These are phyloP conservation scores for Sinonovacula constricta DNA, from an alignment of 1,140 invertebrate genomes.

Conservation along the genomic window DNA sequence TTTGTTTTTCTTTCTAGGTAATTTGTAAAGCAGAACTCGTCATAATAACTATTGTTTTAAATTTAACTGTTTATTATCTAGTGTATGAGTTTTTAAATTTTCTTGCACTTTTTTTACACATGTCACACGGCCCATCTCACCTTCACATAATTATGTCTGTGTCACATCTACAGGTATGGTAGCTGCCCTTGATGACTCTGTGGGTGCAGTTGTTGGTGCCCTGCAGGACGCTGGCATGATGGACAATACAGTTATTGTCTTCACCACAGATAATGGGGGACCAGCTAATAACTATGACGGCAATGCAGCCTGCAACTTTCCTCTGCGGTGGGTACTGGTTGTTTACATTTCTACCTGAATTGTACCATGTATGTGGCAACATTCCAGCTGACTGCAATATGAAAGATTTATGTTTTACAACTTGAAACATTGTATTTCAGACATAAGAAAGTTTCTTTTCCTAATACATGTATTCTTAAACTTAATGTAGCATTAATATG, in stretches of 20 bases:
- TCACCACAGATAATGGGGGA: slow-evolving; percentile 77
- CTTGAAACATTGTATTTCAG: not conserved
- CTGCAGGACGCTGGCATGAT: slow-evolving; percentile 80
- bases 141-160: too few species aligned
- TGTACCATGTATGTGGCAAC: not conserved
- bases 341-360: not conserved
- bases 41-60: too few species aligned
- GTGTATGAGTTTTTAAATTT: too few species aligned
- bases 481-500: not conserved
- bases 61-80: too few species aligned
- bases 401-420: not conserved
- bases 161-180: too few species aligned
- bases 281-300: slow-evolving; percentile 85
- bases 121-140: too few species aligned
- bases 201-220: slow-evolving; percentile 87
- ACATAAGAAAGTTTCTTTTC: not conserved
- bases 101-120: too few species aligned
- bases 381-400: not conserved
- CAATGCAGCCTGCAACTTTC: slow-evolving; percentile 95
- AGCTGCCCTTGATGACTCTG: slow-evolving; percentile 90
- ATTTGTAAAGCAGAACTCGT: too few species aligned
- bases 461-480: not conserved
- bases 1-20: too few species aligned
- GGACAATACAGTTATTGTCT: slow-evolving; percentile 75
- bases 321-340: slow-evolving; percentile 81